phyloP scores from a whole-genome alignment of 2,797 vertebrate species.

The Sebastes matsubarae region DNA sequence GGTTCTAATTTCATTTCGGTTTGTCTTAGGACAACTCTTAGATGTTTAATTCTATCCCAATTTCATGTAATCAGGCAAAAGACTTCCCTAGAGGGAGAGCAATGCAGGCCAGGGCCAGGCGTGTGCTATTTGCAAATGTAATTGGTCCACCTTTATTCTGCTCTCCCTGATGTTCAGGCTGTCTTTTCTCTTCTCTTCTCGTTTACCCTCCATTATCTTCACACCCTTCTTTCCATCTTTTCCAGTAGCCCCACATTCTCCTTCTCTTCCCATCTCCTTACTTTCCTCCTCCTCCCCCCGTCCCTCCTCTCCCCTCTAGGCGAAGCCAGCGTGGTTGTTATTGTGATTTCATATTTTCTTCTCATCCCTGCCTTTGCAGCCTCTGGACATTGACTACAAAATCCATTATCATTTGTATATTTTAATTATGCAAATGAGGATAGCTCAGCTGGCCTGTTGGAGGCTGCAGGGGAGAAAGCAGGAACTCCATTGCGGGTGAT shows the following conservation, averaged over 20 bases:
- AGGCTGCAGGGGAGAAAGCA: slow-evolving; percentile 98
- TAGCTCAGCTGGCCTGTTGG: slow-evolving; percentile 97
- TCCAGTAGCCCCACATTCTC: slow-evolving; percentile 28
- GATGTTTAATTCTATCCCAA: slow-evolving; percentile 99
- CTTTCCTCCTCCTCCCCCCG: neutral
- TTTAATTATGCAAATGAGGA: slow-evolving; percentile 99
- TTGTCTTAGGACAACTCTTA: slow-evolving; percentile 94
- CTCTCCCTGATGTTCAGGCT: slow-evolving; percentile 60
- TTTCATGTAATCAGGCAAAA: slow-evolving; percentile 97
- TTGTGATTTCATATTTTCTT: slow-evolving; percentile 99
- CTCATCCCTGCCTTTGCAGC: slow-evolving; percentile 94
- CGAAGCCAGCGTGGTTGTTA: slow-evolving; percentile 90
- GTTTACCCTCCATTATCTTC: slow-evolving; percentile 58
- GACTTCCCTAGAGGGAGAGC: slow-evolving; percentile 94
- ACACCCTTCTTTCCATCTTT: slow-evolving; percentile 36
- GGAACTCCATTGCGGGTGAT: slow-evolving; percentile 99
- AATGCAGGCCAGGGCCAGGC: slow-evolving; percentile 86
- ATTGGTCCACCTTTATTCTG: slow-evolving; percentile 89
- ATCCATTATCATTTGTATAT: slow-evolving; percentile 99
- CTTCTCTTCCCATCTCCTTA: slow-evolving; percentile 45
- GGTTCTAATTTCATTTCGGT: slow-evolving; percentile 94
- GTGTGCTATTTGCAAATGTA: slow-evolving; percentile 95
- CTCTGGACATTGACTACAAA: slow-evolving; percentile 99
- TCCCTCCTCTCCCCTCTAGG: slow-evolving; percentile 63
- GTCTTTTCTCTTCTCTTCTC: slow-evolving; percentile 66